Evolutionary conservation across 2,113 vertebrate species (phyloP).

Genomic region (Phaetusa simplex): DNA sequence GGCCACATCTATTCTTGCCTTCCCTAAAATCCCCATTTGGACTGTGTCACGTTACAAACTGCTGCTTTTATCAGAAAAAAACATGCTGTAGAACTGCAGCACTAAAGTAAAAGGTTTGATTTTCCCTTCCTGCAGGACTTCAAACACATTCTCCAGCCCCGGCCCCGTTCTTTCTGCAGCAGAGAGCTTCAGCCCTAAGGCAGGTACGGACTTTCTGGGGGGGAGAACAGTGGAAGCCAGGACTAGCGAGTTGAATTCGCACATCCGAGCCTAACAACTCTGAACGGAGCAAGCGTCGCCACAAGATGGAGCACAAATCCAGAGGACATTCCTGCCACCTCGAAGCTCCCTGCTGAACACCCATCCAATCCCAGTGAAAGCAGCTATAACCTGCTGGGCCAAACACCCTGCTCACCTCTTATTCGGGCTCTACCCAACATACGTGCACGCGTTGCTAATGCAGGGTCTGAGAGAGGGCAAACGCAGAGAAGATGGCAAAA

Average conservation of each 20-base stretch:
- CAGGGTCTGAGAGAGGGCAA: not conserved
- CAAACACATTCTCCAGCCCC: not conserved
- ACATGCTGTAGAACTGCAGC: not conserved
- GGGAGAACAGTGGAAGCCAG: not conserved
- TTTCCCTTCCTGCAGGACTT: not conserved
- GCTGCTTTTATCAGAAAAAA: not conserved
- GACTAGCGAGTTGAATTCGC: not conserved
- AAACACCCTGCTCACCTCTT: not conserved
- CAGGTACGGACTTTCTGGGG: not conserved
- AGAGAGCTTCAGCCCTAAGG: not conserved
- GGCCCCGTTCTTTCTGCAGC: not conserved
- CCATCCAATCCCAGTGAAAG: not conserved
- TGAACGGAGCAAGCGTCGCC: not conserved
- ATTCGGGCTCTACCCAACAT: fast-evolving
- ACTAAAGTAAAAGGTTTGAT: not conserved
- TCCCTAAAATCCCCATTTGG: not conserved
- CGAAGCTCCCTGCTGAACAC: not conserved
- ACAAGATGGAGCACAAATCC: constrained; percentile 59
- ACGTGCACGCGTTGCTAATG: fast-evolving
- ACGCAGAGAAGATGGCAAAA: not conserved
- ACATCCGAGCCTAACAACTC: not conserved
- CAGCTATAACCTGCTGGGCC: not conserved
- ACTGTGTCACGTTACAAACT: not conserved
- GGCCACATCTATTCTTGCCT: not conserved
- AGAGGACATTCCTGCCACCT: not conserved